Percentiles rank a stretch among this genome's conserved stretches.
Evolutionary conservation across 1,140 invertebrate genomes (phyloP).

Genomic region (Bombus sibiricus): DNA sequence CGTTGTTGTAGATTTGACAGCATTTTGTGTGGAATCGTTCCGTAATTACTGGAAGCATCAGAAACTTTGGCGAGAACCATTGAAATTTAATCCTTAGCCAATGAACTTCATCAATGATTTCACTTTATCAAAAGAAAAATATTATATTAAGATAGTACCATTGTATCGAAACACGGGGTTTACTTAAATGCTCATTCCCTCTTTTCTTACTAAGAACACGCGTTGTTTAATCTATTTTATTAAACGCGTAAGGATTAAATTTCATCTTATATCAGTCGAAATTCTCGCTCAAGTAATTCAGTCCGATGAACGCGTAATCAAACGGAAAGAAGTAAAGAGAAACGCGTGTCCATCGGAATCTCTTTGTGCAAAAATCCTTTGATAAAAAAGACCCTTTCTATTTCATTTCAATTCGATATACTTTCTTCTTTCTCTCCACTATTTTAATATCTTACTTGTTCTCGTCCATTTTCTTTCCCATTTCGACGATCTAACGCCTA

Average conservation of each 20-base stretch:
- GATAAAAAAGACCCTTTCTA: neutral
- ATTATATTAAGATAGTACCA: neutral
- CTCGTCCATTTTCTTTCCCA: constrained; percentile 24
- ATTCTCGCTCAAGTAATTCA: constrained; percentile 16
- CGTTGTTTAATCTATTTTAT: neutral
- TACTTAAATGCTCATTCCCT: neutral
- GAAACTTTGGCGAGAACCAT: constrained; percentile 31
- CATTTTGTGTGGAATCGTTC: constrained; percentile 2
- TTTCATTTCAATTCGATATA: neutral
- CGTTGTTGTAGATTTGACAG: constrained; percentile 1
- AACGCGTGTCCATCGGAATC: neutral
- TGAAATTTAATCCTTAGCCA: neutral
- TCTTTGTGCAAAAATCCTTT: neutral
- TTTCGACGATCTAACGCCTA: constrained; percentile 38
- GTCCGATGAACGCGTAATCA: constrained; percentile 6
- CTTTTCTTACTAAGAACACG: neutral
- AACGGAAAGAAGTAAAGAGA: neutral
- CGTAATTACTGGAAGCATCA: constrained; percentile 54
- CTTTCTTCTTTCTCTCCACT: too few species aligned
- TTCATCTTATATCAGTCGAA: neutral
- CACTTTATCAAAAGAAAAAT: too few species aligned
- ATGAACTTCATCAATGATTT: neutral
- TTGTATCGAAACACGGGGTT: constrained; percentile 9
- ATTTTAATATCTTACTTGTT: neutral
- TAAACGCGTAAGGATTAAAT: neutral